Evolutionary conservation across 2,888 invertebrate genomes (phyloP).

Genomic region (Chalcis sispes): DNA sequence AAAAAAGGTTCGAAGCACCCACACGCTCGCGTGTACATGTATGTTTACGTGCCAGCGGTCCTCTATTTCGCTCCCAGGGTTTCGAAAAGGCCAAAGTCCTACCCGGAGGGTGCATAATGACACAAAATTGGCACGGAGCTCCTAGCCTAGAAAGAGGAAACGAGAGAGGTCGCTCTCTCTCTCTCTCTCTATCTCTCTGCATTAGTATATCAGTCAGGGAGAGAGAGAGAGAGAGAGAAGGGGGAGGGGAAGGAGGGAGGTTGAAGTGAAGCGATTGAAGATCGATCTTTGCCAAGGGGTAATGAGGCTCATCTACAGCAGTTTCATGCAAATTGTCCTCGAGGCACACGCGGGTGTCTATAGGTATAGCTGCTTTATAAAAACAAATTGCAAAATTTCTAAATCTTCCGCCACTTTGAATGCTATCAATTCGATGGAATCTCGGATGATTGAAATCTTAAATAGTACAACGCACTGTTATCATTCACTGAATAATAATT

Average conservation of each 20-base stretch:
- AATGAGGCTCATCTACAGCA: conserved; percentile 64
- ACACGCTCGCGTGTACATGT: background rate
- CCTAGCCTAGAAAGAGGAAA: conserved; percentile 62
- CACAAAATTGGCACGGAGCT: conserved; percentile 70
- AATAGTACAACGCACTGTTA: no score
- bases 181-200: background rate
- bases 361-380: background rate
- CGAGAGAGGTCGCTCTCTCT: conserved; percentile 39
- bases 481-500: no score
- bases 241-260: conserved; percentile 19
- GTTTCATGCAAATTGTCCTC: conserved; percentile 68
- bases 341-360: background rate
- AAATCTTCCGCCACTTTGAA: background rate
- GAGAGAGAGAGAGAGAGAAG: conserved; percentile 40
- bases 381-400: conserved; percentile 23
- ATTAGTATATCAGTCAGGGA: background rate
- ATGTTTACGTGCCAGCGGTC: conserved; percentile 29
- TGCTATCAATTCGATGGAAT: background rate
- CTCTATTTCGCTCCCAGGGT: conserved; percentile 49
- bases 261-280: conserved; percentile 44
- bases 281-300: conserved; percentile 59
- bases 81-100: conserved; percentile 45
- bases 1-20: conserved; percentile 50
- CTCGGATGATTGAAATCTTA: background rate
- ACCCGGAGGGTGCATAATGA: conserved; percentile 71